Base-by-base conservation (phyloP, 2,888 invertebrate genomes). In the Catotricha subobsoleta region DNA sequence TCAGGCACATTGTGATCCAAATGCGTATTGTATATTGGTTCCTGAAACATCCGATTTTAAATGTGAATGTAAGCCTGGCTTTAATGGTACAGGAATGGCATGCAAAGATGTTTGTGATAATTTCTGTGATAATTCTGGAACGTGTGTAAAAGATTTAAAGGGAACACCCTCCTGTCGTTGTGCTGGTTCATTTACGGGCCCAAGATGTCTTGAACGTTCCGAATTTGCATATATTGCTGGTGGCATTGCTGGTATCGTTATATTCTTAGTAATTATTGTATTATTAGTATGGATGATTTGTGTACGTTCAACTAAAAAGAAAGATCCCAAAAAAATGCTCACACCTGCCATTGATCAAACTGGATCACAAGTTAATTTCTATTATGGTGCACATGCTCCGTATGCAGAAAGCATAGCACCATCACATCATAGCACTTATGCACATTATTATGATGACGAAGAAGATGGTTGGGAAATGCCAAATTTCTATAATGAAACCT, bases 391-490 rank as follows among this genome's bases (percentile, higher is more conserved):
- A 1, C 87, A 87, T 41, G 88, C 88, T 5, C 91, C 91, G 0
- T 91, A 91, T 64, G 91, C 91, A 38, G 91, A 91, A 59, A 88
- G 87, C 42, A 91, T 91, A 51, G 91, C 91, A 1, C 91, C 91
- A 1, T 90, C 90, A 6, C 91, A 91, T 62, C 91, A 91, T 57
- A 90, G 88, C 37, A 91, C 91, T 0, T 91, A 91, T 60, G 91
- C 91, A 3, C 91, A 91, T 59, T 91, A 91, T 60, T 91, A 91
- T 52, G 90, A 91, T 56, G 90, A 91, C 51, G 91, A 91, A 57
- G 91, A 91, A 62, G 91, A 91, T 53, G 91, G 90, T 36, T 91
- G 91, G 91, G 91, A 91, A 59, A 91, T 91, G 91, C 91, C 91
- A 0, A 91, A 91, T 63, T 91, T 91, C 21, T 91, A 91, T 65